Percentiles rank a stretch among this genome's conserved stretches.
phyloP scores from a whole-genome alignment of 2,797 vertebrate genomes.

The Siniperca undulata region DNA sequence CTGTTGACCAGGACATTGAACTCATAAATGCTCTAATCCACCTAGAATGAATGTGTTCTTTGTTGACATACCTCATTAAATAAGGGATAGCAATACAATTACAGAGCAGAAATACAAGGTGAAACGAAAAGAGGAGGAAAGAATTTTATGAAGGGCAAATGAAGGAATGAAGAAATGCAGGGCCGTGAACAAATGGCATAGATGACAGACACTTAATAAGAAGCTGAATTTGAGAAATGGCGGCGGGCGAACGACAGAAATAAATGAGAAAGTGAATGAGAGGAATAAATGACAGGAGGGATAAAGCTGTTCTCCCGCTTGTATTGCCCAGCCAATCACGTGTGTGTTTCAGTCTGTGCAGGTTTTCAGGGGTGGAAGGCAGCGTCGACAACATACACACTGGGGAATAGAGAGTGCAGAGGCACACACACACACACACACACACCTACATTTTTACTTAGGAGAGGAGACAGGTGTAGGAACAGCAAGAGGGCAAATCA shows the following conservation, averaged over 20 bases:
- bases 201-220: constrained; percentile 79
- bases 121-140: constrained; percentile 23
- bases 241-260: constrained; percentile 46
- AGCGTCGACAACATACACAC: constrained; percentile 57
- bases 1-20: constrained; percentile 1
- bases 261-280: constrained; percentile 65
- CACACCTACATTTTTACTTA: neutral
- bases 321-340: constrained; percentile 62
- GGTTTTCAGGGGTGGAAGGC: constrained; percentile 47
- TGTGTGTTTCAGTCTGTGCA: constrained; percentile 62
- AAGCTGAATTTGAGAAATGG: constrained; percentile 70
- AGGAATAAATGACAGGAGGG: constrained; percentile 61
- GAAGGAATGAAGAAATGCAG: constrained; percentile 45
- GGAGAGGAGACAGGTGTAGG: constrained; percentile 60
- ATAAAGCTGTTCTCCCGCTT: constrained; percentile 48
- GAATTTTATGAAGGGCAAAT: constrained; percentile 60
- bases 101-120: constrained; percentile 27
- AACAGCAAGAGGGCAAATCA: constrained; percentile 49
- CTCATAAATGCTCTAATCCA: neutral
- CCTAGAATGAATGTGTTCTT: neutral
- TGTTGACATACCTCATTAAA: constrained; percentile 28
- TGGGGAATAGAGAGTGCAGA: neutral
- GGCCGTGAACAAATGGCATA: constrained; percentile 56
- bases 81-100: constrained; percentile 15
- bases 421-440: constrained; percentile 13